Conservation (phyloP, 2,797 vertebrate species). For the Molothrus ater region DNA sequence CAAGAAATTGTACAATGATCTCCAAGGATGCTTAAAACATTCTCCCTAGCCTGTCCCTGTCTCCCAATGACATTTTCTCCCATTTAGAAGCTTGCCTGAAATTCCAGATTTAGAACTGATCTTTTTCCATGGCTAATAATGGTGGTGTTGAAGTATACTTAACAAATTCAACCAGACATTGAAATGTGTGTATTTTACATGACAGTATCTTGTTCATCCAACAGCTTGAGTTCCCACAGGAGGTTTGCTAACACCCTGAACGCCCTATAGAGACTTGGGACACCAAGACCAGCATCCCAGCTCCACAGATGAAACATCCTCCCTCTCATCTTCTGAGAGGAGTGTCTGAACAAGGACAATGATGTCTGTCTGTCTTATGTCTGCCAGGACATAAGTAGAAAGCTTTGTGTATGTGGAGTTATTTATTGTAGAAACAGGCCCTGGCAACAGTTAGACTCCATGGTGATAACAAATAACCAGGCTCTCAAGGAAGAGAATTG, state of each 20-base stretch:
- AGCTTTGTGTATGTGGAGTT: background rate
- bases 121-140: background rate
- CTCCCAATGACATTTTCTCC: background rate
- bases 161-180: background rate
- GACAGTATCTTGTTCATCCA: background rate
- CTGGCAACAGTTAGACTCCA: conserved; percentile 45
- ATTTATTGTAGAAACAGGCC: conserved; percentile 76
- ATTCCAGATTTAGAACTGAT: background rate
- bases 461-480: background rate
- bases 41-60: background rate
- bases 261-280: background rate
- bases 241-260: background rate
- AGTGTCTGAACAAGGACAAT: background rate
- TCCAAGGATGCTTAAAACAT: background rate
- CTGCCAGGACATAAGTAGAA: background rate
- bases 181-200: background rate
- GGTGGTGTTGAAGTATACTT: background rate
- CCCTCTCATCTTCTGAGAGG: background rate
- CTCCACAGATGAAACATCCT: background rate
- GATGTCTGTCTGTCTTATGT: background rate
- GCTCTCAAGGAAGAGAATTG: background rate
- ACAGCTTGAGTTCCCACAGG: background rate
- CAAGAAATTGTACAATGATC: background rate
- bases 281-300: background rate
- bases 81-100: background rate